Percentiles rank a stretch among this genome's conserved stretches.
Conservation (phyloP, 2,888 invertebrate species). For the Steromphala cineraria region DNA sequence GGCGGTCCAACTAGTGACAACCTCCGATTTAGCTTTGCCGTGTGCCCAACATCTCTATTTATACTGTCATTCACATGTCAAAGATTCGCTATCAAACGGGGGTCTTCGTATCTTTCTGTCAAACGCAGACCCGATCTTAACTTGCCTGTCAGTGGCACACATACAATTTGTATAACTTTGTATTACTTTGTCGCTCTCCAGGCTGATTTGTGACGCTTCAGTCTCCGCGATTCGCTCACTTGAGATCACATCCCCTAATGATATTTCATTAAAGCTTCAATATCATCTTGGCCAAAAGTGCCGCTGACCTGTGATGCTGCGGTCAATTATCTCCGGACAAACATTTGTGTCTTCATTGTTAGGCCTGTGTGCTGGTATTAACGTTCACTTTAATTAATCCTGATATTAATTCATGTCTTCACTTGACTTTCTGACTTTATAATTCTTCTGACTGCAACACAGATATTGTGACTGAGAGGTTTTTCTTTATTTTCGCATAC, state of each 20-base stretch:
- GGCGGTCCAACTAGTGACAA: neutral
- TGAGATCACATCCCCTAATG: conserved; percentile 1
- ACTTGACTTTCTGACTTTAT: no score
- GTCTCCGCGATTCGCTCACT: neutral
- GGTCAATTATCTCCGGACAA: neutral
- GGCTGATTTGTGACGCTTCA: conserved; percentile 12
- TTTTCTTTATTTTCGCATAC: no score
- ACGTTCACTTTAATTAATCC: no score
- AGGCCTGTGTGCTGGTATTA: no score
- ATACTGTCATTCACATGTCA: conserved; percentile 16
- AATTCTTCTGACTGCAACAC: no score
- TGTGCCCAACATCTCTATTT: neutral
- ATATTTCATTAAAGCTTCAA: conserved; percentile 15
- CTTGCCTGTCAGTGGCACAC: conserved; percentile 13
- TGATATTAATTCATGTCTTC: no score
- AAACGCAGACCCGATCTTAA: neutral
- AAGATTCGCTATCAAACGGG: neutral
- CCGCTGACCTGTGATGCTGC: neutral
- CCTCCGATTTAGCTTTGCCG: neutral
- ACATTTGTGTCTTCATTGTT: no score
- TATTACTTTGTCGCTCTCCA: neutral
- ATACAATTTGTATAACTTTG: conserved; percentile 15
- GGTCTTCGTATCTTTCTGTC: conserved; percentile 17
- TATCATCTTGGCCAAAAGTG: neutral
- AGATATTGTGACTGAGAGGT: no score